A percentile compares a stretch with the other conserved stretches of the same genome.
Evolutionary conservation across 1,140 invertebrate species (phyloP).

Genomic region (Panulirus ornatus): DNA sequence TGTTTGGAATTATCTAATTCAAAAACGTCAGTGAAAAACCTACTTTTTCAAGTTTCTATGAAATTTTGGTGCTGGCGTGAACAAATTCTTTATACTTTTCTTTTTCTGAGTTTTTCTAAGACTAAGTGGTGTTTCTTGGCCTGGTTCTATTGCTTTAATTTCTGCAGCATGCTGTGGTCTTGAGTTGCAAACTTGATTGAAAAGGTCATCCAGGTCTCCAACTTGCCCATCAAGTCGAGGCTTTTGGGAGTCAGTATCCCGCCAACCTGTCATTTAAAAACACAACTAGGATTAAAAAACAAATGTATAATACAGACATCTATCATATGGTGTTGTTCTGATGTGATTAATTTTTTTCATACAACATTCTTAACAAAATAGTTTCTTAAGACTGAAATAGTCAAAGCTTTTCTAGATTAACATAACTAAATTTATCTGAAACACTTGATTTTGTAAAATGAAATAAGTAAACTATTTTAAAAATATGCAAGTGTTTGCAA

Average conservation of each 20-base stretch:
- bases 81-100: slow-evolving; percentile 95
- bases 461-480: not conserved
- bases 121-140: slow-evolving; percentile 77
- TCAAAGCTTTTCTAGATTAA: too few relatives aligned
- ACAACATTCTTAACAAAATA: too few relatives aligned
- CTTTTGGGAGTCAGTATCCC: slow-evolving; percentile 84
- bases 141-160: slow-evolving; percentile 77
- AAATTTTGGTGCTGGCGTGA: slow-evolving; percentile 95
- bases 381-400: too few relatives aligned
- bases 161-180: slow-evolving; percentile 83
- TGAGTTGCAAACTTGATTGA: slow-evolving; percentile 83
- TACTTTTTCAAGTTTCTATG: slow-evolving; percentile 93
- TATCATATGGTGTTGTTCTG: too few relatives aligned
- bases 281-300: too few relatives aligned
- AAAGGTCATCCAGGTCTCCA: slow-evolving; percentile 86
- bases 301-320: too few relatives aligned
- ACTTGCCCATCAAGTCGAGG: slow-evolving; percentile 85
- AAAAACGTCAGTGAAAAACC: slow-evolving; percentile 17
- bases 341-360: too few relatives aligned
- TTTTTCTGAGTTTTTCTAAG: slow-evolving; percentile 87
- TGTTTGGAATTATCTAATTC: too few relatives aligned
- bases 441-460: not conserved
- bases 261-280: slow-evolving; percentile 80
- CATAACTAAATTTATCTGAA: too few relatives aligned
- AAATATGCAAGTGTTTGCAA: not conserved